These are phyloP conservation scores for Dryadula phaetusa DNA, from an alignment of 2,888 invertebrate species.

Conservation along the genomic window DNA sequence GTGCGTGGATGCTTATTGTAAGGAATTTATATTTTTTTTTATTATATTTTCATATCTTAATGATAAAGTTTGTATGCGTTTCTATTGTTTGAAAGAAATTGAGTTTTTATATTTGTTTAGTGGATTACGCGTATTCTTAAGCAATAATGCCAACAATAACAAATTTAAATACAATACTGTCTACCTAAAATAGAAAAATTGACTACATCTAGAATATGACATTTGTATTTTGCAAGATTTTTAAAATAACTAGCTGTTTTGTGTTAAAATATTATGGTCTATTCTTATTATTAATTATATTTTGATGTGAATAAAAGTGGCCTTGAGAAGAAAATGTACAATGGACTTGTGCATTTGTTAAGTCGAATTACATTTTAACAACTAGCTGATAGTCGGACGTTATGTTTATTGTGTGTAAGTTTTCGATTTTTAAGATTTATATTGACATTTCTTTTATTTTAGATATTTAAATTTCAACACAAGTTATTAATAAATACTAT, in stretches of 20 bases:
- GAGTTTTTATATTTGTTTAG: background rate
- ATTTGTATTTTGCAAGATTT: background rate
- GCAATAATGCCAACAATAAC: background rate
- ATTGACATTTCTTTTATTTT: constrained; percentile 36
- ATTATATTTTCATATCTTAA: background rate
- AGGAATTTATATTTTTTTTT: background rate
- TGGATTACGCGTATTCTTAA: background rate
- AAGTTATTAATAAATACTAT: constrained; percentile 29
- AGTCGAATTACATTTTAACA: background rate
- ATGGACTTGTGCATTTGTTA: constrained; percentile 2
- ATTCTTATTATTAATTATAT: constrained; percentile 5
- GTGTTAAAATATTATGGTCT: background rate
- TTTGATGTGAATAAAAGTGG: background rate
- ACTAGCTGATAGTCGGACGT: constrained; percentile 13
- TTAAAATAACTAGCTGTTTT: background rate
- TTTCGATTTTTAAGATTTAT: constrained; percentile 29
- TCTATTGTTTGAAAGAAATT: background rate
- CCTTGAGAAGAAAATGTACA: constrained; percentile 4
- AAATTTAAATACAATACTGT: background rate
- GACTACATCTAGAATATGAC: background rate
- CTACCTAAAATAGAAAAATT: background rate
- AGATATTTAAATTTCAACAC: constrained; percentile 31
- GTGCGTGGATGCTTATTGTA: constrained; percentile 1
- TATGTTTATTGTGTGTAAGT: constrained; percentile 28
- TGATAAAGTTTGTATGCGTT: background rate